Percentiles rank a stretch among this genome's conserved stretches.
Evolutionary conservation across 2,113 vertebrate genomes (phyloP).

Genomic region (Bos indicus): DNA sequence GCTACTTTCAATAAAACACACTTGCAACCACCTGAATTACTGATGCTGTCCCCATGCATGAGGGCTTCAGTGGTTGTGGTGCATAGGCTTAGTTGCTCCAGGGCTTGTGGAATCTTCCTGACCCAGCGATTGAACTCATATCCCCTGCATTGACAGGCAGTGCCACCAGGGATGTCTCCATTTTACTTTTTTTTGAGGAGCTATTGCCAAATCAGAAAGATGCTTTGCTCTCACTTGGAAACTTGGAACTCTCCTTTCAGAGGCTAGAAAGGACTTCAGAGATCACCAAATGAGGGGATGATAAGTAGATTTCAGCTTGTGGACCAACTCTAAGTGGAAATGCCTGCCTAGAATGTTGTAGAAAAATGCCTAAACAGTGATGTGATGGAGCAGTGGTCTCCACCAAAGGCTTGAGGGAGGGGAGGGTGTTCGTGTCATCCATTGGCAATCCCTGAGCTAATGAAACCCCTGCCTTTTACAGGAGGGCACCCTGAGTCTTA

Average conservation of each 20-base stretch:
- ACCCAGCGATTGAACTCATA: background rate
- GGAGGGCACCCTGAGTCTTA: background rate
- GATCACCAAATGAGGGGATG: background rate
- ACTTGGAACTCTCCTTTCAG: background rate
- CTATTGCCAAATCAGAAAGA: background rate
- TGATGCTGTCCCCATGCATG: background rate
- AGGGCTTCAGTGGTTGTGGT: background rate
- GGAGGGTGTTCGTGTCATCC: background rate
- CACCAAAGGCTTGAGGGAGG: background rate
- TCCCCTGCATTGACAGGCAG: background rate
- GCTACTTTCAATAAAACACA: constrained; percentile 50
- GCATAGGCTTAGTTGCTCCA: background rate
- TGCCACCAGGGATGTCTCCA: background rate
- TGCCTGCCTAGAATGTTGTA: background rate
- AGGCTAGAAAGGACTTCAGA: background rate
- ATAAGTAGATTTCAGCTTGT: background rate
- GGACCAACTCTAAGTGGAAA: background rate
- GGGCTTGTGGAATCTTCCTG: background rate
- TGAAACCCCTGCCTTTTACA: background rate
- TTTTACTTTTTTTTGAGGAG: background rate
- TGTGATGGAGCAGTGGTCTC: background rate
- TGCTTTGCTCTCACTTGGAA: background rate
- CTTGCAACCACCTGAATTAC: background rate
- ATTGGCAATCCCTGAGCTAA: background rate
- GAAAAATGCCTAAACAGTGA: background rate